Evolutionary conservation across 2,797 vertebrate species (phyloP).

Genomic region (Lutra lutra): DNA sequence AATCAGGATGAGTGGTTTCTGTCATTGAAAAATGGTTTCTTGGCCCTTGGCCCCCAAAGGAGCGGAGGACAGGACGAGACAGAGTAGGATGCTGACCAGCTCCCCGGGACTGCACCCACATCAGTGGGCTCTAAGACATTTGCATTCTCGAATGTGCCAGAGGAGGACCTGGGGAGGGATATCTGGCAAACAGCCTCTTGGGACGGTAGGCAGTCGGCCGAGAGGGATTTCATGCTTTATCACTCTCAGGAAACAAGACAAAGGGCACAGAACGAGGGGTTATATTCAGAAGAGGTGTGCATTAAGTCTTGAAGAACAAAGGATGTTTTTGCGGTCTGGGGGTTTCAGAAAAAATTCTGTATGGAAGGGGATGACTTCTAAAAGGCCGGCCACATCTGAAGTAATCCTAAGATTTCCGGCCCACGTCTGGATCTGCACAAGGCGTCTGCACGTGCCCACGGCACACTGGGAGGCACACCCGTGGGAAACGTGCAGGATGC

Average conservation of each 20-base stretch:
- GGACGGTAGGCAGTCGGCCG: neutral
- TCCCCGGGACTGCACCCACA: rapidly evolving
- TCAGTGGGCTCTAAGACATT: rapidly evolving
- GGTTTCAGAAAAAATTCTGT: neutral
- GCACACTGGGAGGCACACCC: neutral
- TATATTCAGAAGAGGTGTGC: neutral
- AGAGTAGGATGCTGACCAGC: rapidly evolving
- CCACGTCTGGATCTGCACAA: neutral
- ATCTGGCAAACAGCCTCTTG: neutral
- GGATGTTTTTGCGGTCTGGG: neutral
- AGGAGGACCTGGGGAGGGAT: no score
- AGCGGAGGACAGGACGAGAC: neutral
- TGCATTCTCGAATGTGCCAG: neutral
- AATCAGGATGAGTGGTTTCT: constrained; percentile 22
- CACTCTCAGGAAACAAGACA: neutral
- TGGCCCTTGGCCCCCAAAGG: neutral
- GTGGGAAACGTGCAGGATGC: neutral
- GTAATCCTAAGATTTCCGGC: neutral
- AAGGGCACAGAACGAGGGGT: neutral
- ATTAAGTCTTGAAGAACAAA: neutral
- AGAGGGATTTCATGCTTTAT: neutral
- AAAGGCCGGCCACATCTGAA: neutral
- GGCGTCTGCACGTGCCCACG: neutral
- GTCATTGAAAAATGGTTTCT: constrained; percentile 22
- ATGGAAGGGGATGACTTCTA: neutral